Evolutionary conservation across 23 tunicate species (phyloP), one percentile per base, ranked within the genome.

Genomic region (Ciona savignyi): DNA sequence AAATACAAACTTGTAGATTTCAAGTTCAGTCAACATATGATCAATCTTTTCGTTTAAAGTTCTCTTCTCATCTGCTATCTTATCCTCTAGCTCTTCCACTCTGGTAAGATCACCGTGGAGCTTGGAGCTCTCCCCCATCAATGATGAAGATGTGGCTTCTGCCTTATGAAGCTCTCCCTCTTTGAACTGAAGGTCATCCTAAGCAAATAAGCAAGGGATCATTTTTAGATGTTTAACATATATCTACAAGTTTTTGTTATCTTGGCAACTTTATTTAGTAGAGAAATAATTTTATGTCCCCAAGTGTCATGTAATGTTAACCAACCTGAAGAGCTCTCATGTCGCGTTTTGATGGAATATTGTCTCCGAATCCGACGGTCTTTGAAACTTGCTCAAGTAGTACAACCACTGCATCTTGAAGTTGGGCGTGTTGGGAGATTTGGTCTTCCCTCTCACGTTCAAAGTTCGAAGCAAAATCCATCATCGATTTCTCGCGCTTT

Each of bases 151-250:
- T 2, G 97, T 91, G 6, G 86, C 64, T 62, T 84, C 86, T 2
- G 97, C 90, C 65, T 91, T 91, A 61, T 84, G 91, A 22, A 91
- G 66, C 35, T 91, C 97, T n/a, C 83, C 78, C 71, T 91, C 97
- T 49, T 91, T 91, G 70, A 91, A 91, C 72, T 84, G 80, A 1
- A 91, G 74, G 42, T 91, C 97, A 22, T 84, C 86, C 86, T 91
- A 77, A 69, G n/a, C 20, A 32, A n/a, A 30, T 33, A 30, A 77
- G 21, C 3, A 77, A 30, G 3, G 29, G 22, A 4, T 63, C 28
- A 63, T 63, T 63, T 49, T 49, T 49, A n/a, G n/a, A n/a, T n/a
- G n/a, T n/a, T n/a, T n/a, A n/a, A n/a, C n/a, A n/a, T n/a, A n/a
- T n/a, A n/a, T n/a, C n/a, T n/a, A n/a, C n/a, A n/a, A n/a, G n/a